phyloP scores from a whole-genome alignment of 2,797 vertebrate species.

The Serranus cabrilla region DNA sequence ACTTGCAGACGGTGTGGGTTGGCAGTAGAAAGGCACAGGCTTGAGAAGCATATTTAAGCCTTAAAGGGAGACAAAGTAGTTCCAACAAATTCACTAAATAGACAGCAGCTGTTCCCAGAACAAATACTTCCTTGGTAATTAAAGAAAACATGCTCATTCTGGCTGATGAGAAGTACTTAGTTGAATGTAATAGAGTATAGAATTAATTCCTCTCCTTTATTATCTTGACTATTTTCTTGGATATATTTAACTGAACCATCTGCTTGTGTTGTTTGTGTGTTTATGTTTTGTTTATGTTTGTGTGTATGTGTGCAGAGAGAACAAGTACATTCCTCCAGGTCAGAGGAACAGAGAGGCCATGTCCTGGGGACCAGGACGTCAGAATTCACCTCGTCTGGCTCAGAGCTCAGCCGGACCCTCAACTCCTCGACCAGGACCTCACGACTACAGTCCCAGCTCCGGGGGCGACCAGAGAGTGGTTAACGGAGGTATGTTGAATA shows the following conservation, averaged over 20 bases:
- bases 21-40: slow-evolving; percentile 1
- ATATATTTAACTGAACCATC: slow-evolving; percentile 25
- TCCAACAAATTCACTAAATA: slow-evolving; percentile 33
- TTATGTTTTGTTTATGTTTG: slow-evolving; percentile 11
- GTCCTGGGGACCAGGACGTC: slow-evolving; percentile 95
- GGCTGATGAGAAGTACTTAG: slow-evolving; percentile 36
- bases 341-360: slow-evolving; percentile 97
- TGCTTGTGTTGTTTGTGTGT: slow-evolving; percentile 14
- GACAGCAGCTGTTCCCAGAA: slow-evolving; percentile 50
- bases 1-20: neutral
- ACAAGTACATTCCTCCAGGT: slow-evolving; percentile 97
- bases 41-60: slow-evolving; percentile 17
- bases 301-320: slow-evolving; percentile 87
- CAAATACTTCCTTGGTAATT: slow-evolving; percentile 45
- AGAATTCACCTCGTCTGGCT: slow-evolving; percentile 94
- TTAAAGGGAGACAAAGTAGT: slow-evolving; percentile 30
- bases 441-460: slow-evolving; percentile 94
- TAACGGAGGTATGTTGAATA: slow-evolving; percentile 92
- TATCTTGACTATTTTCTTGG: slow-evolving; percentile 34
- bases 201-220: slow-evolving; percentile 34
- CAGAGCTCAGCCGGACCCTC: slow-evolving; percentile 91
- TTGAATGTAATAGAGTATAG: slow-evolving; percentile 27
- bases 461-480: slow-evolving; percentile 97
- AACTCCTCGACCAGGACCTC: slow-evolving; percentile 90
- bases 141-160: slow-evolving; percentile 49